Evolutionary conservation across 2,113 vertebrate species (phyloP).

Genomic region (Ammodytes marinus): DNA sequence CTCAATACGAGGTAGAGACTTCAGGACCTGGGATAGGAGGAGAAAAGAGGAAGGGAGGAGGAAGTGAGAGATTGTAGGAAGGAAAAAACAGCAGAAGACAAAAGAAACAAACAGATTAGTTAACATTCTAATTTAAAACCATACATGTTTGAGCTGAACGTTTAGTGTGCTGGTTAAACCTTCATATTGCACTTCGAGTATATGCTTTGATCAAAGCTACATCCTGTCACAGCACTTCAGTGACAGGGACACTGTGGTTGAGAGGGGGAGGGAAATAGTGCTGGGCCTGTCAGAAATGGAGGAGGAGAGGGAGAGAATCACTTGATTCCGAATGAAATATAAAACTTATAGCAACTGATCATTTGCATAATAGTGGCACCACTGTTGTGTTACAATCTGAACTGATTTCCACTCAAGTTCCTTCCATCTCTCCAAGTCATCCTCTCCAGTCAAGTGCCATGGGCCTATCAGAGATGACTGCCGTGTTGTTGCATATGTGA

Average conservation of each 20-base stretch:
- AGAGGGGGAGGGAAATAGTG: constrained; percentile 6
- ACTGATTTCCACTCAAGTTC: constrained; percentile 19
- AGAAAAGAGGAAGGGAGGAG: not conserved
- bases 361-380: constrained; percentile 46
- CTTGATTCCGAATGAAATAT: constrained; percentile 7
- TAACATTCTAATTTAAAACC: constrained; percentile 4
- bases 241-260: constrained; percentile 1
- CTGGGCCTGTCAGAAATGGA: not conserved
- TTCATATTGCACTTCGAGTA: constrained; percentile 30
- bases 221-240: constrained; percentile 38
- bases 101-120: constrained; percentile 4
- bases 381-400: constrained; percentile 28
- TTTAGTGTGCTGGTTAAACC: constrained; percentile 33
- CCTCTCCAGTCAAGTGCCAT: constrained; percentile 21
- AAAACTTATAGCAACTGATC: constrained; percentile 31
- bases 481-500: constrained; percentile 6
- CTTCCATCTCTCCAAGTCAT: constrained; percentile 14
- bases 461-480: constrained; percentile 31
- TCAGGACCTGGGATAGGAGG: constrained; percentile 87
- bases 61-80: not conserved
- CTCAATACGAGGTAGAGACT: constrained; percentile 89
- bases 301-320: constrained; percentile 1
- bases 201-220: constrained; percentile 36
- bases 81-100: not conserved
- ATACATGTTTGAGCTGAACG: not conserved